phyloP scores from a whole-genome alignment of 2,113 vertebrate species.

The Vidua macroura region DNA sequence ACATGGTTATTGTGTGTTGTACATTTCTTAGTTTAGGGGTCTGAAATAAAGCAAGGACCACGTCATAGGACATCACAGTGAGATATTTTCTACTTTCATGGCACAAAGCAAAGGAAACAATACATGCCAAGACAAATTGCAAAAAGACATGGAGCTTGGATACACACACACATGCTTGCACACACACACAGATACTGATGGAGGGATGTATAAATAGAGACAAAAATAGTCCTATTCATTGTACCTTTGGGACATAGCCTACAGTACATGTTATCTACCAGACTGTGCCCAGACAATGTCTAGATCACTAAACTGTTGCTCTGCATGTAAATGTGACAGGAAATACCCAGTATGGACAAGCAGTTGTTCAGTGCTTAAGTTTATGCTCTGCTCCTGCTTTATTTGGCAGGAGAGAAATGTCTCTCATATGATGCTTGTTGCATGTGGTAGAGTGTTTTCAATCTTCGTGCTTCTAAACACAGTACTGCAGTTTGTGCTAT shows the following conservation, averaged over 20 bases:
- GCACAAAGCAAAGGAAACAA: not conserved
- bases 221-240: not conserved
- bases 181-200: not conserved
- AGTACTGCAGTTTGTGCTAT: not conserved
- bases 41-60: not conserved
- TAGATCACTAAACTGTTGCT: not conserved
- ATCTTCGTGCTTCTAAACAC: not conserved
- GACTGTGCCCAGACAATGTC: not conserved
- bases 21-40: not conserved
- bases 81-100: not conserved
- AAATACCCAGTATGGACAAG: not conserved
- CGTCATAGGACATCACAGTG: not conserved
- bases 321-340: not conserved
- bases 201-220: not conserved
- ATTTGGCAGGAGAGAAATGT: not conserved
- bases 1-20: not conserved
- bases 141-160: not conserved
- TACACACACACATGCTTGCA: not conserved
- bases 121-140: not conserved
- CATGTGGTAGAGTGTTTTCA: not conserved
- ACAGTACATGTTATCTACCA: not conserved
- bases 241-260: not conserved
- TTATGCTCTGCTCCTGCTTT: not conserved
- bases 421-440: not conserved
- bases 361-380: not conserved